These are phyloP conservation scores for Rhodeus uyekii DNA, from an alignment of 2,797 vertebrate species.

Conservation along the genomic window DNA sequence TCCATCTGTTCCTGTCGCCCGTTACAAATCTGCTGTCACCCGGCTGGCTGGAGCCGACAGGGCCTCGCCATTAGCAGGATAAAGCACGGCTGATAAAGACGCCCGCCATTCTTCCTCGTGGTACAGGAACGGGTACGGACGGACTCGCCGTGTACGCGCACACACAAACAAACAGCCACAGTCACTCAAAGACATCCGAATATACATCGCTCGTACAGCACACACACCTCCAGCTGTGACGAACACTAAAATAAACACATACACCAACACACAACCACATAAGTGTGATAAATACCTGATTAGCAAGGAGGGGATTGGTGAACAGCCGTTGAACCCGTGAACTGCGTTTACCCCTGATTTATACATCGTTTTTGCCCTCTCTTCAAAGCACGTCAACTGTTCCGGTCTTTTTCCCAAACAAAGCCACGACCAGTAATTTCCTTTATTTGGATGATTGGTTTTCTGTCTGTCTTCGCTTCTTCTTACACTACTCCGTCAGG, in stretches of 20 bases:
- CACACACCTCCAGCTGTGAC: constrained; percentile 24
- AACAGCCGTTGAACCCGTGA: constrained; percentile 82
- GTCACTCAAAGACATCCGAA: constrained; percentile 12
- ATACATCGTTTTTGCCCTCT: constrained; percentile 50
- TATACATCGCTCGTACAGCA: not conserved
- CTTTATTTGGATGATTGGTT: constrained; percentile 45
- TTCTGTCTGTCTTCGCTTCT: constrained; percentile 31
- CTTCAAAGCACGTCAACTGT: constrained; percentile 53
- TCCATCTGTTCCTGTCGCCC: constrained; percentile 88
- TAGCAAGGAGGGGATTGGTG: constrained; percentile 65
- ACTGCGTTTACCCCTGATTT: constrained; percentile 73
- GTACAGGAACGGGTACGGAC: constrained; percentile 69
- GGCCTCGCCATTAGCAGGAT: constrained; percentile 75
- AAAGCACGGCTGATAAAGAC: constrained; percentile 65
- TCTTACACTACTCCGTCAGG: constrained; percentile 26
- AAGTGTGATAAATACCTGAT: constrained; percentile 76
- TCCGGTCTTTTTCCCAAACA: constrained; percentile 41
- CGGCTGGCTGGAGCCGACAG: constrained; percentile 81
- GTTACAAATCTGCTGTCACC: constrained; percentile 91
- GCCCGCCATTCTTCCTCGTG: constrained; percentile 73
- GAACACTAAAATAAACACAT: constrained; percentile 15
- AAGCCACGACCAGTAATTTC: constrained; percentile 46
- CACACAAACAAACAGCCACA: constrained; percentile 22
- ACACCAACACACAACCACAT: constrained; percentile 10
- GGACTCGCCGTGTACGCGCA: not conserved